Base-by-base conservation (phyloP, 2,113 vertebrate species). In the Nansenia antarctica region DNA sequence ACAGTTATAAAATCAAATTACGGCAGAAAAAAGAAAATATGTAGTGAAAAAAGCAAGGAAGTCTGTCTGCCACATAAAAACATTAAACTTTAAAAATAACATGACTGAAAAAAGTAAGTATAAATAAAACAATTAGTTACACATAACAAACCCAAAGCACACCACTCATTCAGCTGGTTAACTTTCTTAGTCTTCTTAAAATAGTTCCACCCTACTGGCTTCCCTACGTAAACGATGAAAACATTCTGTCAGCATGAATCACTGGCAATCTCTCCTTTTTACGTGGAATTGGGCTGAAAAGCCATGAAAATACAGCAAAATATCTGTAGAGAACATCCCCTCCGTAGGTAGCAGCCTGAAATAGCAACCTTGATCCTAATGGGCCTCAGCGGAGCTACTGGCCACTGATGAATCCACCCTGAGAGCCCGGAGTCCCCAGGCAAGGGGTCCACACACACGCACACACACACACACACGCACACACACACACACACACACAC, bases 341-440 rank as follows among this genome's bases (percentile, higher is more conserved):
- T 89, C 90, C 86, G 85, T 85, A 88, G 88, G 86, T 89, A 88
- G 67, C 80, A 55, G 53, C 85, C 78, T 76, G 74, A 89, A 90
- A 91, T 88, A 90, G 87, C 85, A 85, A 76, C 74, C 81, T 88
- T 90, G 88, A 92, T 90, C 86, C 88, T 90, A 92, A 92, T 90
- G 89, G 83, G 84, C 82, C 80, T 74, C 87, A 87, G 82, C 78
- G 82, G 69, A 82, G 82, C 85, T 85, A 64, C 78, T 69, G 72
- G 83, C 80, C 64, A 64, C 64, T 83, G 82, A 88, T 63, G 42
- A 87, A 87, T 85, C 82, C 81, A 81, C 82, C 84, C 77, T 81
- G 83, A 90, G 84, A 84, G 83, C 68, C 81, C 59, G 58, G 35
- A 73, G 62, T 77, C 82, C 73, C 74, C 8, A 49, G 80, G 82